Conservation (phyloP, 2,113 vertebrate species). For the Trogon melanurus region DNA sequence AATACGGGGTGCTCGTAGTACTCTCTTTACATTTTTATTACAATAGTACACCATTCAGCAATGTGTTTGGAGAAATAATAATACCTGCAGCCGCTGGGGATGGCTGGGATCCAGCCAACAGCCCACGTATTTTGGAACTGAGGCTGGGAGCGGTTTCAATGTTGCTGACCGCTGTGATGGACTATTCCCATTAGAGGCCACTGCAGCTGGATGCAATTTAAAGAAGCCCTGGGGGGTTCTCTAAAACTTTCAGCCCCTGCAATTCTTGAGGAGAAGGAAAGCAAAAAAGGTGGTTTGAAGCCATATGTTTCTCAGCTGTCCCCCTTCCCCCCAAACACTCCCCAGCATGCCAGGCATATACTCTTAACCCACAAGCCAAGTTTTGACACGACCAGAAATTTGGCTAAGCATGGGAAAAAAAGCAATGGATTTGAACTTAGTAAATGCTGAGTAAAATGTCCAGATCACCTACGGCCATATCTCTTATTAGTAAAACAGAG, state of each 20-base stretch:
- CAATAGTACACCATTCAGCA: neutral
- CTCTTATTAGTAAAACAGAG: neutral
- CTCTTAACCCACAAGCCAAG: neutral
- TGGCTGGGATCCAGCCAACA: neutral
- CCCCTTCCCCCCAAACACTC: neutral
- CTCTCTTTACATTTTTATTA: neutral
- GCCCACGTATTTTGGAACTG: neutral
- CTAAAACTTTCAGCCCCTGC: neutral
- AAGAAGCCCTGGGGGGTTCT: neutral
- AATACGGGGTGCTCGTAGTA: accelerated
- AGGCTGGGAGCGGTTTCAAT: neutral
- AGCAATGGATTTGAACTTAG: neutral
- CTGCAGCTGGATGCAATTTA: slow-evolving; percentile 45
- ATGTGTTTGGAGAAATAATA: neutral
- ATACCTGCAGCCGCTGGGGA: neutral
- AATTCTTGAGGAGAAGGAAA: neutral
- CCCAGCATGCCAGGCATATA: neutral
- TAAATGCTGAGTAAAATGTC: neutral
- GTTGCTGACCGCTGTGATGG: neutral
- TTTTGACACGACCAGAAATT: neutral
- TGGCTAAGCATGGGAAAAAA: neutral
- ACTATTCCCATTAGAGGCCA: slow-evolving; percentile 37
- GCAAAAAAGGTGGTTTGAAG: neutral
- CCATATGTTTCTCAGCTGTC: slow-evolving; percentile 2
- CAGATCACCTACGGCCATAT: neutral